Evolutionary conservation across 2,113 vertebrate genomes (phyloP).

Genomic region (Melanotaenia duboulayi): DNA sequence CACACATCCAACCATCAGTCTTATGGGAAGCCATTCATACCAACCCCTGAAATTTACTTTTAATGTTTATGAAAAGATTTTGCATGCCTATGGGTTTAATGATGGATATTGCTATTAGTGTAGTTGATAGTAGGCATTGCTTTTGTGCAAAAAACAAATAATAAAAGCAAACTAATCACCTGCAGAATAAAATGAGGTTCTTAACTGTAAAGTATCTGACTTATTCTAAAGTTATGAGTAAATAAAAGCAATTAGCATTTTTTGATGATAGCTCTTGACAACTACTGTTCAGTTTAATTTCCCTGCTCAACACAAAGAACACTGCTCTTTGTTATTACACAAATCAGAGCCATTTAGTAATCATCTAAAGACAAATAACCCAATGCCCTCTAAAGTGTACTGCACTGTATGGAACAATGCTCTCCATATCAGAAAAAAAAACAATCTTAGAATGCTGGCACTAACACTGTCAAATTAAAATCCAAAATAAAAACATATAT

Average conservation of each 20-base stretch:
- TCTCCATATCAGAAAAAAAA: neutral
- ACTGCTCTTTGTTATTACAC: slow-evolving; percentile 30
- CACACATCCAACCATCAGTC: neutral
- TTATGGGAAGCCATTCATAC: neutral
- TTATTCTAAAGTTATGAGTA: slow-evolving; percentile 64
- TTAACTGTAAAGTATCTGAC: slow-evolving; percentile 70
- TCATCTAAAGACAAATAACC: slow-evolving; percentile 45
- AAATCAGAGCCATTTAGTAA: slow-evolving; percentile 40
- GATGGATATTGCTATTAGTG: neutral
- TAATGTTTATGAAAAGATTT: neutral
- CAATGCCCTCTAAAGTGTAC: slow-evolving; percentile 40
- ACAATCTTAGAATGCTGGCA: neutral
- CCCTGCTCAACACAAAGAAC: slow-evolving; percentile 59
- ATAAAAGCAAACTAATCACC: slow-evolving; percentile 28
- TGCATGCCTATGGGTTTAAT: neutral
- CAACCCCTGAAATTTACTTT: slow-evolving; percentile 1
- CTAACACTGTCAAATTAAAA: neutral
- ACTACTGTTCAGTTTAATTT: slow-evolving; percentile 44
- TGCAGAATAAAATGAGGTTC: slow-evolving; percentile 48
- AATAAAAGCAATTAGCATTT: slow-evolving; percentile 71
- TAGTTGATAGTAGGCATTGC: neutral
- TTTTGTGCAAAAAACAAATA: slow-evolving; percentile 6
- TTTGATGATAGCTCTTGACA: slow-evolving; percentile 62
- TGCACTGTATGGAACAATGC: neutral
- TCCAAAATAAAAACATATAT: neutral